A percentile compares a stretch with the other conserved stretches of the same genome.
phyloP scores from a whole-genome alignment of 2,113 vertebrate species.

The Limnothrissa miodon region DNA sequence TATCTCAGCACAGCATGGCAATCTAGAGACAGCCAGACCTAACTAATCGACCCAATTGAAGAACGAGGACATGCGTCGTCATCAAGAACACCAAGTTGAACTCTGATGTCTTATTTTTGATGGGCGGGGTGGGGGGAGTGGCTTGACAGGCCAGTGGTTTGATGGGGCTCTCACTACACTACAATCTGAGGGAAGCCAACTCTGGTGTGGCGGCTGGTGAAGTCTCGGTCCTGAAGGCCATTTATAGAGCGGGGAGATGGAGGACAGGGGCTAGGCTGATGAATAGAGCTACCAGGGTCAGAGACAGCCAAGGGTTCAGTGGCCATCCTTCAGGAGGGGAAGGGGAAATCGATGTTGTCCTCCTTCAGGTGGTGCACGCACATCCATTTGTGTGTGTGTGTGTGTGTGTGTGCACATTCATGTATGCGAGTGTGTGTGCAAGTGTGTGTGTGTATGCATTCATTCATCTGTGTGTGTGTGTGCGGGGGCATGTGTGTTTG shows the following conservation, averaged over 20 bases:
- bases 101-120: neutral
- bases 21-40: neutral
- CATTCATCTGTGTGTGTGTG: neutral
- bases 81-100: neutral
- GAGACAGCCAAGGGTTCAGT: conserved; percentile 45
- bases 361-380: conserved; percentile 35
- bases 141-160: neutral
- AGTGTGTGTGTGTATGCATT: neutral
- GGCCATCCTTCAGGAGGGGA: conserved; percentile 48
- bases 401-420: neutral
- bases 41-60: neutral
- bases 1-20: neutral
- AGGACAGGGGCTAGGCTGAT: conserved; percentile 26
- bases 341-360: conserved; percentile 52
- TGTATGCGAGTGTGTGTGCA: neutral
- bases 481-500: neutral
- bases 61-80: neutral
- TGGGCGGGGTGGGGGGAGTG: too few relatives aligned
- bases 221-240: neutral
- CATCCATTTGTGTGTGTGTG: neutral
- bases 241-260: neutral
- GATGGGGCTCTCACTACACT: neutral
- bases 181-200: neutral
- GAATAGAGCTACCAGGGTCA: conserved; percentile 45
- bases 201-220: neutral